phyloP scores from a whole-genome alignment of 2,888 invertebrate genomes.

The Neria commutata region DNA sequence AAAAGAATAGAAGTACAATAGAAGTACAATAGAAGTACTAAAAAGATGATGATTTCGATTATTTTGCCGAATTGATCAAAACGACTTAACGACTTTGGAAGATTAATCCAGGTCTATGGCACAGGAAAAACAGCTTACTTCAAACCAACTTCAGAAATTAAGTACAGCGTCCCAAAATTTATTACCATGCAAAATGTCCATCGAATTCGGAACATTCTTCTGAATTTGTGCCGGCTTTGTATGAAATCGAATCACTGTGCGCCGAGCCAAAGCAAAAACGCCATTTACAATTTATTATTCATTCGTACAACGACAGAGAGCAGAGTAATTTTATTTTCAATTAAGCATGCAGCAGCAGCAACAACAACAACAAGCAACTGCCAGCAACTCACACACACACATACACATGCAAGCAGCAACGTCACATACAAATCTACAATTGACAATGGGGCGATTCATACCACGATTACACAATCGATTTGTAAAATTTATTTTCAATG shows the following conservation, averaged over 20 bases:
- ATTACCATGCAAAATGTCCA: background rate
- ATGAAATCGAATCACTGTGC: background rate
- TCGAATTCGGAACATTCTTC: too few relatives aligned
- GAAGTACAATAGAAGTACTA: too few relatives aligned
- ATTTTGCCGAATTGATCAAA: too few relatives aligned
- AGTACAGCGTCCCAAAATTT: background rate
- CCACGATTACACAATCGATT: conserved; percentile 37
- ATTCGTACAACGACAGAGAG: background rate
- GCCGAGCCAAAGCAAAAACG: background rate
- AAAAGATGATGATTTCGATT: too few relatives aligned
- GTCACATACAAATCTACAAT: background rate
- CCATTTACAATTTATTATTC: background rate
- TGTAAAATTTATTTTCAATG: conserved; percentile 23
- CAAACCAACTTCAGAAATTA: too few relatives aligned
- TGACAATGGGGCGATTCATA: background rate
- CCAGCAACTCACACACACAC: background rate
- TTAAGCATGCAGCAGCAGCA: conserved; percentile 18
- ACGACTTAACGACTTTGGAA: too few relatives aligned
- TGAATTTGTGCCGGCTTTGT: too few relatives aligned
- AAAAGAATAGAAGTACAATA: too few relatives aligned
- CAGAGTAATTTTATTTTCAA: conserved; percentile 9
- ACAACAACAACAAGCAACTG: background rate
- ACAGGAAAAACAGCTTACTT: too few relatives aligned
- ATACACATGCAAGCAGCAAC: background rate
- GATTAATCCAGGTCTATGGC: too few relatives aligned